Percentiles rank a stretch among this genome's conserved stretches.
Conservation (phyloP, 2,888 invertebrate species). For the Peribatodes rhomboidaria region DNA sequence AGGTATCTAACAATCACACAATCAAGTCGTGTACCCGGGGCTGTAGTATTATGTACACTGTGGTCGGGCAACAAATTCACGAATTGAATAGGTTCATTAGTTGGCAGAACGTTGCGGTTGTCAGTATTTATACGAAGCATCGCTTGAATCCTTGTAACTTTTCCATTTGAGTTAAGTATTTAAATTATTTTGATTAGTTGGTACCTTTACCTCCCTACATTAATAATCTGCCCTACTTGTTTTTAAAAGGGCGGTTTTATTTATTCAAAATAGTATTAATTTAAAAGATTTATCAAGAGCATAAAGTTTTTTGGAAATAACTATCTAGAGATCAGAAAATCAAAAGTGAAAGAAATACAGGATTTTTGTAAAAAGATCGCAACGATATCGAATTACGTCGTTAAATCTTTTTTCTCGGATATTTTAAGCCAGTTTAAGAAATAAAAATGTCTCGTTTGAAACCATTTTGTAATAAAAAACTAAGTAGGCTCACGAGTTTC, state of each 20-base stretch:
- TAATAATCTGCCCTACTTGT: background rate
- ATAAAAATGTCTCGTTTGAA: background rate
- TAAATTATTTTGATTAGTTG: no score
- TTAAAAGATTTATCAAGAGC: background rate
- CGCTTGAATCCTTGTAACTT: background rate
- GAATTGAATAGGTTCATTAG: constrained; percentile 17
- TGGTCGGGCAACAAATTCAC: constrained; percentile 3
- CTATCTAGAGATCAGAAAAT: background rate
- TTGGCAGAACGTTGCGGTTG: constrained; percentile 3
- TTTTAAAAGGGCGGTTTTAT: background rate
- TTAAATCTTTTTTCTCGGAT: background rate
- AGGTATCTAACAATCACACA: background rate
- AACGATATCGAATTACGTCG: constrained; percentile 1
- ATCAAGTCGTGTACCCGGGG: background rate
- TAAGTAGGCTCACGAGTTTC: no score
- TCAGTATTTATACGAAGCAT: background rate
- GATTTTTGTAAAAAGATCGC: background rate
- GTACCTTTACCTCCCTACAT: no score
- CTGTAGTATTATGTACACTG: no score
- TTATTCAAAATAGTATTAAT: background rate
- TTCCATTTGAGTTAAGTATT: constrained; percentile 1
- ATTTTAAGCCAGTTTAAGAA: background rate
- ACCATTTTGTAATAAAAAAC: no score
- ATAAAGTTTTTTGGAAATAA: no score
- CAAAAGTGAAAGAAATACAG: background rate